Evolutionary conservation across 2,888 invertebrate species (phyloP).

Genomic region (Macropis europaea): DNA sequence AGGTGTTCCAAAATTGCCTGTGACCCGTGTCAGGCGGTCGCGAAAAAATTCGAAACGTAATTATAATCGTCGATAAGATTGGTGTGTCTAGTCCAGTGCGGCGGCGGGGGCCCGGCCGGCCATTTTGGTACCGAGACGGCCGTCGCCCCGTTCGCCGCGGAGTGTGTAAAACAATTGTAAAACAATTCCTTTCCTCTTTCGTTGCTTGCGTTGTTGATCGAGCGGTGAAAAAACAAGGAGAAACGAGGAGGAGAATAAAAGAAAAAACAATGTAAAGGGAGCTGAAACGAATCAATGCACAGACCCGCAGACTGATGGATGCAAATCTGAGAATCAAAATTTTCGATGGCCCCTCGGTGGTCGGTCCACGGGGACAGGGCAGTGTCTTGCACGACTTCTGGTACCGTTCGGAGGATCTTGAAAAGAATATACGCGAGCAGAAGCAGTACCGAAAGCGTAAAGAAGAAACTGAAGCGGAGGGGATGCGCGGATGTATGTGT

Average conservation of each 20-base stretch:
- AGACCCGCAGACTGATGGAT: slow-evolving; percentile 72
- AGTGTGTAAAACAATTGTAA: no score
- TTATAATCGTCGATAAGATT: slow-evolving; percentile 67
- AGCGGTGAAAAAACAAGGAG: slow-evolving; percentile 51
- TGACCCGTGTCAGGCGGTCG: slow-evolving; percentile 32
- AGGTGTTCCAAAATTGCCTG: slow-evolving; percentile 67
- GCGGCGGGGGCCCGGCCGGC: slow-evolving; percentile 48
- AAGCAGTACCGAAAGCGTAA: background rate
- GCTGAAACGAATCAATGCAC: slow-evolving; percentile 65
- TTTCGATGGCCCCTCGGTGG: slow-evolving; percentile 52
- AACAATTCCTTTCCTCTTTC: slow-evolving; percentile 44
- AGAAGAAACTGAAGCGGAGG: background rate
- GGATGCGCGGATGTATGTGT: slow-evolving; percentile 27
- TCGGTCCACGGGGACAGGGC: slow-evolving; percentile 53
- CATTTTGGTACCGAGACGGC: no score
- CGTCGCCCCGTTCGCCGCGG: slow-evolving; percentile 47
- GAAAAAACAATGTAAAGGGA: background rate
- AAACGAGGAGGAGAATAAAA: slow-evolving; percentile 35
- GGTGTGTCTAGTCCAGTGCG: slow-evolving; percentile 75
- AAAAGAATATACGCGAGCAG: background rate
- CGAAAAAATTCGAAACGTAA: slow-evolving; percentile 6
- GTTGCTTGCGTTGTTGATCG: slow-evolving; percentile 48
- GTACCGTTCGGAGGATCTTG: slow-evolving; percentile 11
- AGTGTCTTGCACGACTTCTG: slow-evolving; percentile 47
- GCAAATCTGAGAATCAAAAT: slow-evolving; percentile 70